Evolutionary conservation across 2,113 vertebrate genomes (phyloP), one percentile per base, ranked within the genome.

Genomic region (Passer domesticus): DNA sequence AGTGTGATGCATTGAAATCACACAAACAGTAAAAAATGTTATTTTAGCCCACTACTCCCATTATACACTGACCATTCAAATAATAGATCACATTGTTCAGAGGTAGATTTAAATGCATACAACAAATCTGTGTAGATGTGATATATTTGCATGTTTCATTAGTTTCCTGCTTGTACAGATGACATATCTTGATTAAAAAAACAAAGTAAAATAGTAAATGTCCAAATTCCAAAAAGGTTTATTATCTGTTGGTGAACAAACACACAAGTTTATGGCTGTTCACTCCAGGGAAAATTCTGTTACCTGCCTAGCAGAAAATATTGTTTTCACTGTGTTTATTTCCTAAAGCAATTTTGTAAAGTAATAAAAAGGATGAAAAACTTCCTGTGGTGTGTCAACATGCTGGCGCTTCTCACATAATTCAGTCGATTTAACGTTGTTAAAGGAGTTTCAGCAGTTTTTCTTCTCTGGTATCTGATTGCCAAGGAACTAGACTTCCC

Each of bases 331-430:
- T 86, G 59, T 67, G 63, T 83, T 94, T 90, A 35, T 88, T 88
- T 92, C 88, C 75, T 88, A 75, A 84, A 39, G 79, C 77, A 58
- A 77, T 77, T 80, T 83, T 85, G 35, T 73, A 94, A 77, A 37
- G 44, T 72, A 87, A 72, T 92, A 89, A 83, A 88, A 88, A 68
- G 31, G 15, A 78, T 84, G 13, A 89, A 92, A 87, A 83, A 14
- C 31, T 94, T 94, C 60, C 49, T 49, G 13, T 15, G 23, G 9
- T 4, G 1, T 66, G 49, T 84, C 74, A 82, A 72, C n/a, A 33
- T 87, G 19, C 74, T 76, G 53, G 3, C 0, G 4, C 30, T 87
- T 89, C 74, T 92, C 77, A 78, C 56, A 76, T 83, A 89, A 47
- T 91, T 92, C 62, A 58, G 23, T 41, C 0, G 0, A 56, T 78